Conservation (phyloP, 1,140 invertebrate species). For the Hylaeus anthracinus region DNA sequence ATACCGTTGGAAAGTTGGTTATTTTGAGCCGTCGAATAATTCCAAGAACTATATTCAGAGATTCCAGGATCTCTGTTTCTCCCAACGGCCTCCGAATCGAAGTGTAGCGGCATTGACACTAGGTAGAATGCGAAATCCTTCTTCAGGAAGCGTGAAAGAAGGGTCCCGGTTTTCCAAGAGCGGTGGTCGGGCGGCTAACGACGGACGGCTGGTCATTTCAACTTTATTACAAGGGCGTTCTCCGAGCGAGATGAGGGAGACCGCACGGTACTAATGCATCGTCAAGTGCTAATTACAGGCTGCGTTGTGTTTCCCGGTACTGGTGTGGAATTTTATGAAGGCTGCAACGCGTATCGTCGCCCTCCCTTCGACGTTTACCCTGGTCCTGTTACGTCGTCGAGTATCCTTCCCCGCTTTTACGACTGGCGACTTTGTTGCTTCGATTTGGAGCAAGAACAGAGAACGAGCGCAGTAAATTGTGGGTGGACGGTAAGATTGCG, state of each 20-base stretch:
- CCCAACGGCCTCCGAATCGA: too few relatives aligned
- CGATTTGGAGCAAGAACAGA: neutral
- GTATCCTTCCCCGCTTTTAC: neutral
- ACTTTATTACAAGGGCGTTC: constrained; percentile 76
- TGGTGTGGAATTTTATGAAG: constrained; percentile 75
- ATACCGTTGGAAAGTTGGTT: too few relatives aligned
- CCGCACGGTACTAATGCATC: constrained; percentile 74
- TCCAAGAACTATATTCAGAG: too few relatives aligned
- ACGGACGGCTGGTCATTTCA: constrained; percentile 61
- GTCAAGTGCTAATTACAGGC: constrained; percentile 79
- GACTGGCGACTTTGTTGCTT: neutral
- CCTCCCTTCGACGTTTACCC: constrained; percentile 26
- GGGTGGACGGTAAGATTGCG: too few relatives aligned
- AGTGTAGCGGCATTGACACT: neutral
- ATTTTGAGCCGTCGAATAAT: too few relatives aligned
- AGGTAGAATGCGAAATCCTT: constrained; percentile 15
- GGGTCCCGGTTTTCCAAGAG: constrained; percentile 44
- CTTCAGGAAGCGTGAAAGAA: constrained; percentile 8
- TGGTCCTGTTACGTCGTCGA: neutral
- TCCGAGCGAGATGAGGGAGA: constrained; percentile 61
- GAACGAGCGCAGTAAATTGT: neutral
- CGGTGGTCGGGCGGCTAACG: constrained; percentile 36
- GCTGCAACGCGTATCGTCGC: constrained; percentile 58
- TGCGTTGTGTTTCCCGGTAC: constrained; percentile 70
- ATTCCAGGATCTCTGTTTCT: too few relatives aligned